Base-by-base conservation (phyloP, 2,888 invertebrate genomes). In the Drosophila koepferae region DNA sequence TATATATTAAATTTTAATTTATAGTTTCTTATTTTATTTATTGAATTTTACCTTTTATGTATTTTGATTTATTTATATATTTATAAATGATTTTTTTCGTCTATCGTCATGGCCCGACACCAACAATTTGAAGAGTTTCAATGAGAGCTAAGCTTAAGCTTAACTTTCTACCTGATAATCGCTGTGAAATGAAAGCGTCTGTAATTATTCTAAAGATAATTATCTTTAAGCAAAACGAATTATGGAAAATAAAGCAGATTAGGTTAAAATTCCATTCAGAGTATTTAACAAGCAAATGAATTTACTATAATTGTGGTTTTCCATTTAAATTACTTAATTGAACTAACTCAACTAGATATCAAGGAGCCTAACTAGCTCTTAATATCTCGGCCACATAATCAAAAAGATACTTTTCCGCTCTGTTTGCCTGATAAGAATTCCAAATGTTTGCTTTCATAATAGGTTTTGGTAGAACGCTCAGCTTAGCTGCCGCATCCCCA, bases 401-500 rank as follows among this genome's bases (percentile, higher is more conserved):
- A 48, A 28, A 48, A 48, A 28, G 28, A 16, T 9, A 10, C 23
- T 28, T 31, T 31, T n/a, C 10, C 31, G n/a, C 2, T 31, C 10
- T 34, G 18, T 18, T 49, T 34, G 10, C 6, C n/a, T n/a, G n/a
- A 18, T 7, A 49, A 34, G 34, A 18, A 51, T 20, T 7, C 7
- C 12, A 34, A 51, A 12, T 51, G 51, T 51, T 51, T 51, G 34
- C 18, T 18, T 20, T 34, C 6, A 2, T 34, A 54, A 54, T 54
- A 34, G 49, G 31, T 49, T 49, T n/a, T 5, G 16, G 28, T 48
- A 28, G 8, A 16, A 18, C n/a, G 6, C 10, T 12, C 2, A 18
- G 18, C 53, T 53, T 3, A 53, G 53, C 53, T 53, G 20, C 14
- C 36, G 20, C 14, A 16, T 53, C 53, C 53, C 38, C 16, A 38